phyloP scores from a whole-genome alignment of 2,888 invertebrate genomes.

The Amblyjoppa fuscipennis region DNA sequence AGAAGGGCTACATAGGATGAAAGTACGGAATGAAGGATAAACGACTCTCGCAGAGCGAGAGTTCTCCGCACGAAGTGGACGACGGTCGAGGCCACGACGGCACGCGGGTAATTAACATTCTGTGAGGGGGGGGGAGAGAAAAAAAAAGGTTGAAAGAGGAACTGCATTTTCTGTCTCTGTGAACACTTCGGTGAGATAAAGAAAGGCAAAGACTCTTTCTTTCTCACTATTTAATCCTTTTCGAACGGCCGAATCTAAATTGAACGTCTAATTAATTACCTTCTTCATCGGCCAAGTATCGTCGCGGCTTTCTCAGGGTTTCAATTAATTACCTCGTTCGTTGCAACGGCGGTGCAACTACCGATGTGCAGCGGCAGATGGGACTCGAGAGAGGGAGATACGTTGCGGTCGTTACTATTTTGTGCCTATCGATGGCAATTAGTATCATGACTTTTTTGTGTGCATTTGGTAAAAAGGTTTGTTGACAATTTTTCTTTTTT shows the following conservation, averaged over 20 bases:
- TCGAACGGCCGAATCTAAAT: constrained; percentile 78
- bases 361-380: constrained; percentile 58
- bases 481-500: no score
- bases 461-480: background rate
- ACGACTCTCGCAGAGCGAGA: background rate
- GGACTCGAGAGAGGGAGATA: background rate
- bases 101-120: constrained; percentile 72
- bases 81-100: constrained; percentile 50
- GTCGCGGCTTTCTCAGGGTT: constrained; percentile 68
- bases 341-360: constrained; percentile 47
- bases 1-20: constrained; percentile 7
- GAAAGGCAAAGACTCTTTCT: constrained; percentile 42
- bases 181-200: constrained; percentile 60
- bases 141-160: constrained; percentile 43
- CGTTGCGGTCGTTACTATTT: background rate
- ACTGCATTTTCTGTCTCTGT: constrained; percentile 58
- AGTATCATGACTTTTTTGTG: background rate
- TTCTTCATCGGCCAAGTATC: constrained; percentile 63
- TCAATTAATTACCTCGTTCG: constrained; percentile 69
- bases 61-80: constrained; percentile 42
- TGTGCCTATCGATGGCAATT: background rate
- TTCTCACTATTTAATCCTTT: constrained; percentile 38
- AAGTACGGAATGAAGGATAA: constrained; percentile 15
- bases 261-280: constrained; percentile 81
- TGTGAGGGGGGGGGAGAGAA: constrained; percentile 24